Evolutionary conservation across 2,113 vertebrate genomes (phyloP), one percentile per base, ranked within the genome.

Genomic region (Gymnocephalus cernua): DNA sequence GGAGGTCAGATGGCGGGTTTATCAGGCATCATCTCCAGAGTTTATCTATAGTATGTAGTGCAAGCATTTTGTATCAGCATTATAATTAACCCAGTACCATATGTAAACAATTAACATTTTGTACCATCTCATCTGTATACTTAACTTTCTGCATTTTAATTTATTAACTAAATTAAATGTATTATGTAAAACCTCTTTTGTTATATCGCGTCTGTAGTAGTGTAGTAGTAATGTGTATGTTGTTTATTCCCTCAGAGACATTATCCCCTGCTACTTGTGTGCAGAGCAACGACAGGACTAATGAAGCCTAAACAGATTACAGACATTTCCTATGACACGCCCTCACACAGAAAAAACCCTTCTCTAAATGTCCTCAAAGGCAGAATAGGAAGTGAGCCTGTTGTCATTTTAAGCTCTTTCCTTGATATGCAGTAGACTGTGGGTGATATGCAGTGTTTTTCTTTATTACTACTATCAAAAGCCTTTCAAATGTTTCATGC

Each of bases 381-480:
- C 50, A 80, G 57, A 89, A 77, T 77, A 89, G 92, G 89, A 92
- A 92, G 86, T 87, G 70, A 85, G 74, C 47, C 63, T 82, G 75
- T 82, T 79, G 79, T 83, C 88, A 84, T 86, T 90, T 90, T 88
- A 72, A 77, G 70, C 47, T 56, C 38, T 82, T 80, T 77, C 61
- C 70, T 66, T 80, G 51, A 78, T 56, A 51, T 77, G 68, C 64
- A 58, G 25, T 27, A 67, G 19, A 59, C 44, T 51, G 8, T 14
- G 54, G 19, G 15, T 67, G 38, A 48, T 45, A 35, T 23, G 18
- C 4, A 38, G 14, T 18, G 13, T 67, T 47, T 29, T 77, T 41
- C 9, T 51, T 16, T 64, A 64, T 27, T 45, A 63, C 57, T 47
- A 8, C 32, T 66, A 23, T 65, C 8, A 62, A 62, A 56, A 57